A percentile compares a stretch with the other conserved stretches of the same genome.
Evolutionary conservation across 2,888 invertebrate genomes (phyloP).

Genomic region (Cryptocephalus moraei): DNA sequence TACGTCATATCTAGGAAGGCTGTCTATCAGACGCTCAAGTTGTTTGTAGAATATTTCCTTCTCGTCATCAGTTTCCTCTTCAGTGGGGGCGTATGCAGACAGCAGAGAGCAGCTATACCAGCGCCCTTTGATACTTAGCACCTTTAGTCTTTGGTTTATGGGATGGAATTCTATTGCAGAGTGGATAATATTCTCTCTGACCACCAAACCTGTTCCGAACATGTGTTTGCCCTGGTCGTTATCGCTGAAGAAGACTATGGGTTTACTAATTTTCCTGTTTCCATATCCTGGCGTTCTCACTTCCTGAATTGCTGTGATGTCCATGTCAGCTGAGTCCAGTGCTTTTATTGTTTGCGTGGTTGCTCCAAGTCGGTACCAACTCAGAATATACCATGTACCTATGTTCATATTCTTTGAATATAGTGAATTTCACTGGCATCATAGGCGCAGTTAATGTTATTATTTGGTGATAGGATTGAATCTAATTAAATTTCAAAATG

Average conservation of each 20-base stretch:
- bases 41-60: not conserved
- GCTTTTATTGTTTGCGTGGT: too few species aligned
- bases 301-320: constrained; percentile 7
- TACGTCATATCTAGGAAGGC: not conserved
- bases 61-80: not conserved
- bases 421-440: too few species aligned
- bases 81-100: not conserved
- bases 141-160: not conserved
- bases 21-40: not conserved
- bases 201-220: not conserved
- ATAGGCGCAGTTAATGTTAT: too few species aligned
- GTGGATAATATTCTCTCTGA: not conserved
- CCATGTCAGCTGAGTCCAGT: too few species aligned
- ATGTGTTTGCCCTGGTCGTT: not conserved
- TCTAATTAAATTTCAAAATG: too few species aligned
- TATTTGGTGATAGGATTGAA: too few species aligned
- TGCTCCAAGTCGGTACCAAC: too few species aligned
- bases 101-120: not conserved
- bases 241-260: not conserved
- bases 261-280: not conserved
- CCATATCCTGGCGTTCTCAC: not conserved
- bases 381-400: too few species aligned
- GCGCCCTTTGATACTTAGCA: not conserved
- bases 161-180: not conserved
- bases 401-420: too few species aligned